phyloP scores from a whole-genome alignment of 2,113 vertebrate species.

The Corynorhinus townsendii region DNA sequence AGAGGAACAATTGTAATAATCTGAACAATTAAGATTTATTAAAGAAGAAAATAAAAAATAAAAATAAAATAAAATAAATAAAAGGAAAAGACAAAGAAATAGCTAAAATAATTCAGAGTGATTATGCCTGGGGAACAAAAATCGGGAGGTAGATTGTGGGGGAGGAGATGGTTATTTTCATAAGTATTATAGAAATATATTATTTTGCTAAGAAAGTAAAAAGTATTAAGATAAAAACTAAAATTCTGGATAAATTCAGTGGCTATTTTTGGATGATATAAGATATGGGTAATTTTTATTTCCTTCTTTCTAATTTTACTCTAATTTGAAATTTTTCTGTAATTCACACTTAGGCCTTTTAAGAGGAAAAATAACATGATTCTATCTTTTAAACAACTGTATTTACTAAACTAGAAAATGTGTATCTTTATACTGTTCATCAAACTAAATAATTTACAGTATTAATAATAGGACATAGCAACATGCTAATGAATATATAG shows the following conservation, averaged over 20 bases:
- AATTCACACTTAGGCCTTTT: not conserved
- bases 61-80: not conserved
- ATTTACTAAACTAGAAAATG: not conserved
- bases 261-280: not conserved
- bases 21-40: no score
- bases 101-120: not conserved
- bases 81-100: not conserved
- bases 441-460: not conserved
- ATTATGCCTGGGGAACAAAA: not conserved
- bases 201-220: not conserved
- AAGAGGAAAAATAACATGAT: not conserved
- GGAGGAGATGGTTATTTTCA: not conserved
- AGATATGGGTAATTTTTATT: not conserved
- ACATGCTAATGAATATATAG: not conserved
- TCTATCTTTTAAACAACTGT: not conserved
- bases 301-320: not conserved
- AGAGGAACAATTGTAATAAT: no score
- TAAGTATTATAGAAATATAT: not conserved
- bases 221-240: not conserved
- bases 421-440: not conserved
- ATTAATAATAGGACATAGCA: not conserved
- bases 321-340: not conserved
- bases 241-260: not conserved
- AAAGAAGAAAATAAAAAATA: no score
- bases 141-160: not conserved